Evolutionary conservation across 1,140 invertebrate genomes (phyloP).

Genomic region (Bombus huntii): DNA sequence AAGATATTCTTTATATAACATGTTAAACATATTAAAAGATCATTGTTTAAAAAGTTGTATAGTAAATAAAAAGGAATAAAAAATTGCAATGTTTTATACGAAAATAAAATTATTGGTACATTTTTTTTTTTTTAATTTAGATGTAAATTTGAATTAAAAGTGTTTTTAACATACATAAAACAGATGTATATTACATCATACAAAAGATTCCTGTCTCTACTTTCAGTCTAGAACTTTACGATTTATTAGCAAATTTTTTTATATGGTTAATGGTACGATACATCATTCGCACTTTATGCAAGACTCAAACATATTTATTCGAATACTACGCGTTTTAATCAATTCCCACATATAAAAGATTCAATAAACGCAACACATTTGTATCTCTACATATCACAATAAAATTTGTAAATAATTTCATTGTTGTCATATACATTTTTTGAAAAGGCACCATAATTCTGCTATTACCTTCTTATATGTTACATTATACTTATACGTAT

Average conservation of each 20-base stretch:
- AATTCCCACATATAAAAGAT: background rate
- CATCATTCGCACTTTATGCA: background rate
- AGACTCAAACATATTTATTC: background rate
- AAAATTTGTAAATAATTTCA: background rate
- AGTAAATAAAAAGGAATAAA: background rate
- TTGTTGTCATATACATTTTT: background rate
- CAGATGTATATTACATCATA: background rate
- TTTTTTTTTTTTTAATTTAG: background rate
- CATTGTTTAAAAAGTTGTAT: no score
- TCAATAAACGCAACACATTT: background rate
- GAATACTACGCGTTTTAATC: background rate
- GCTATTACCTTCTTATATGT: background rate
- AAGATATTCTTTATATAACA: no score
- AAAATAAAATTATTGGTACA: background rate
- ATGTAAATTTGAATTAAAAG: background rate
- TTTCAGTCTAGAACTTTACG: no score
- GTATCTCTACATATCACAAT: background rate
- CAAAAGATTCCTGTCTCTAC: no score
- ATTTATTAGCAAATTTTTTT: no score
- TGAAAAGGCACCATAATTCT: background rate
- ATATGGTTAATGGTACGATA: no score
- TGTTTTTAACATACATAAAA: background rate
- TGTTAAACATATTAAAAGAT: no score
- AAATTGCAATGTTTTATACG: background rate
- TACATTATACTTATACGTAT: background rate